phyloP scores from a whole-genome alignment of 2,797 vertebrate genomes.

The Falco rusticolus region DNA sequence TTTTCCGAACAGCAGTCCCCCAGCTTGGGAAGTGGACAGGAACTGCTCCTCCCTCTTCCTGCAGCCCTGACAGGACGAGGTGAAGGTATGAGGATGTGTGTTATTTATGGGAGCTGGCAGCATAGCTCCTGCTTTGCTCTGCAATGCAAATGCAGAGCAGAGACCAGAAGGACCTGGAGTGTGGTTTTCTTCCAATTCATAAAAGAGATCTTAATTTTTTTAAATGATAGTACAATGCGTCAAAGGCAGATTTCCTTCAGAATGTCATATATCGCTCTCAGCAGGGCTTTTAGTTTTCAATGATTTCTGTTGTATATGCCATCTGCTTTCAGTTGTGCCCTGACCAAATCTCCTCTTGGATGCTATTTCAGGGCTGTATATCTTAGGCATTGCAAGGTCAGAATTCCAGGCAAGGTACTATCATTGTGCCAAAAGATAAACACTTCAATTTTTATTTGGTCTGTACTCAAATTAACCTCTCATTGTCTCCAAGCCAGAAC shows the following conservation, averaged over 20 bases:
- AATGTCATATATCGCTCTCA: slow-evolving; percentile 18
- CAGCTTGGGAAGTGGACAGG: not conserved
- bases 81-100: not conserved
- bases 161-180: not conserved
- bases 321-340: slow-evolving; percentile 53
- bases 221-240: not conserved
- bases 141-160: not conserved
- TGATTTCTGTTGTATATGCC: slow-evolving; percentile 43
- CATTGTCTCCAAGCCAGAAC: slow-evolving; percentile 15
- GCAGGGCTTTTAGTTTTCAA: slow-evolving; percentile 30
- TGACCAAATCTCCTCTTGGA: slow-evolving; percentile 46
- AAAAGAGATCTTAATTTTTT: slow-evolving; percentile 32
- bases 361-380: slow-evolving; percentile 46
- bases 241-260: slow-evolving; percentile 43
- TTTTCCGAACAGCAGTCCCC: not conserved
- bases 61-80: not conserved
- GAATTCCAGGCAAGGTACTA: slow-evolving; percentile 39
- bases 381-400: slow-evolving; percentile 60
- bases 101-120: not conserved
- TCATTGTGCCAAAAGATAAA: slow-evolving; percentile 49
- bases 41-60: not conserved
- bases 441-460: slow-evolving; percentile 30
- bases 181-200: not conserved
- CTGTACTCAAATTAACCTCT: slow-evolving; percentile 39
- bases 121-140: not conserved